Evolutionary conservation across 2,888 invertebrate species (phyloP), one percentile per base, ranked within the genome.

Genomic region (Latrodectus hesperus): DNA sequence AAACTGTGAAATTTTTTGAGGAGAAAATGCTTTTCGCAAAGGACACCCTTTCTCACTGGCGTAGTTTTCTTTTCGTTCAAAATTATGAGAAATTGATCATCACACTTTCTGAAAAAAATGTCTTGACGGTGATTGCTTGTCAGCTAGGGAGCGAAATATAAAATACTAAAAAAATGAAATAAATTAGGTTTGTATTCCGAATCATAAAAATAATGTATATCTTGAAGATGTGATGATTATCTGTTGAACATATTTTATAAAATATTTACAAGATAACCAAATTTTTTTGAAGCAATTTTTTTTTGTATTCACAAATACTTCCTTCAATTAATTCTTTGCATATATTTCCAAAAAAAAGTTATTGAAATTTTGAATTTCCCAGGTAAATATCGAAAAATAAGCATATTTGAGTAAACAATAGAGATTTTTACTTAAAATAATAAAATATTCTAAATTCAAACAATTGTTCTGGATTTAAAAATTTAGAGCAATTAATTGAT

Each of bases 101-200:
- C 82, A 82, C 68, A 55, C 67, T 52, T 68, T 26, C 38, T 83
- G 67, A 65, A 53, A 67, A 52, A 49, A 65, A 65, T 22, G 53
- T 38, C 53, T 53, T 16, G 71, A 52, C 64, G 75, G 83, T 70
- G 83, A 83, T 76, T 83, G 76, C 76, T 83, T 83, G 83, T 77
- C 78, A 84, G 53, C 12, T 64, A 9, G 65, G 65, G 67, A 72
- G 73, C 78, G 65, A 52, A 84, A 84, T 65, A 73, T 14, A 64
- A 38, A n/a, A 16, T 16, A 16, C 4, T 26, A n/a, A 12, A 52
- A 73, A 53, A 73, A 52, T 17, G 53, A 73, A 73, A 52, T 73
- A 73, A 73, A 73, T 52, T 73, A 17, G n/a, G 73, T 52, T 73
- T 38, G 52, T 17, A 49, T 52, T 60, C 60, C 3, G 12, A 16